Evolutionary conservation across 2,113 vertebrate species (phyloP).

Genomic region (Lota lota): DNA sequence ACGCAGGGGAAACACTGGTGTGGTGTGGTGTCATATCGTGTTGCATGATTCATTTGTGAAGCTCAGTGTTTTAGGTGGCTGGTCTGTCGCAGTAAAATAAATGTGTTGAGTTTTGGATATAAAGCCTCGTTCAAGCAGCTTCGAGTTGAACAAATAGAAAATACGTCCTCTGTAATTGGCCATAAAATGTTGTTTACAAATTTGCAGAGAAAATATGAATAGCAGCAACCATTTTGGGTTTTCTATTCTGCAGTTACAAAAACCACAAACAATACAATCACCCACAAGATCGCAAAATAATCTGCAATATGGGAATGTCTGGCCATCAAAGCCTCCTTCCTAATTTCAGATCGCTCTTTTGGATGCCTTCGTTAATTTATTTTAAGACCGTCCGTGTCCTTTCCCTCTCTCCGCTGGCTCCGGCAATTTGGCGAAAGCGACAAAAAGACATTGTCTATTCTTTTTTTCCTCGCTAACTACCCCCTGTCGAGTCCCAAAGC

Average conservation of each 20-base stretch:
- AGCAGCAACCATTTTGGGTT: conserved; percentile 7
- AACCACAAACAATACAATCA: conserved; percentile 18
- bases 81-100: background rate
- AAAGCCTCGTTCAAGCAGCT: background rate
- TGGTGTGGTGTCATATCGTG: no score
- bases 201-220: conserved; percentile 3
- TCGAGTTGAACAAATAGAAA: background rate
- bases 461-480: conserved; percentile 57
- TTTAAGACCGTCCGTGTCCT: conserved; percentile 49
- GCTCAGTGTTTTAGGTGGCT: background rate
- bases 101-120: background rate
- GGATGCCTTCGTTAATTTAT: conserved; percentile 55
- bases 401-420: conserved; percentile 35
- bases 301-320: conserved; percentile 10
- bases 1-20: no score
- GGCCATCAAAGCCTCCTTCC: conserved; percentile 12
- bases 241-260: background rate
- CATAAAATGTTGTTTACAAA: conserved; percentile 2
- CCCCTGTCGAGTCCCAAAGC: conserved; percentile 58
- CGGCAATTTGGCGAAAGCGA: conserved; percentile 52
- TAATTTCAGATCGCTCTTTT: conserved; percentile 45
- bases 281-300: conserved; percentile 16
- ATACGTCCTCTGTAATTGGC: background rate
- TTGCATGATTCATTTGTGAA: no score
- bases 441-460: conserved; percentile 62